A percentile compares a stretch with the other conserved stretches of the same genome.
These are phyloP conservation scores for Esox masquinongy DNA, from an alignment of 2,797 vertebrate species.

Conservation along the genomic window DNA sequence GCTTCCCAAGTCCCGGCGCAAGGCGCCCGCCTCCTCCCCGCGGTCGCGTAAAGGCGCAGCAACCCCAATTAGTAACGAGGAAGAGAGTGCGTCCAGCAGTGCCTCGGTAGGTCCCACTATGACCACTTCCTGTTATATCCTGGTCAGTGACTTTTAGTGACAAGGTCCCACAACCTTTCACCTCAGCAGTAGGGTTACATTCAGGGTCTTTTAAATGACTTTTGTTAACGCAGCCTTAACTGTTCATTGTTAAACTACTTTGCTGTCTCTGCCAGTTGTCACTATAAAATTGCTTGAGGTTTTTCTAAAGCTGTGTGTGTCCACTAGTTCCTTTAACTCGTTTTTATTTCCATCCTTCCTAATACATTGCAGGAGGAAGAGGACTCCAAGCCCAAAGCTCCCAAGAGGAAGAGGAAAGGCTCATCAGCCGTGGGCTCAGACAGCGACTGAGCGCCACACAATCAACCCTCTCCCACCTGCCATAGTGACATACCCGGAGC, in stretches of 20 bases:
- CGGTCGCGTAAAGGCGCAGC: constrained; percentile 85
- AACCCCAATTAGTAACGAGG: constrained; percentile 85
- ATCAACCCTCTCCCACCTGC: constrained; percentile 48
- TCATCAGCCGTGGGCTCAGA: constrained; percentile 91
- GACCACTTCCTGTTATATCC: constrained; percentile 4
- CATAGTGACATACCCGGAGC: constrained; percentile 49
- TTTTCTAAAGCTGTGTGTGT: neutral
- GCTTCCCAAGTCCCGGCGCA: constrained; percentile 87
- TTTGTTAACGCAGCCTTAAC: neutral
- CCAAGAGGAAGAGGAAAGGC: constrained; percentile 92
- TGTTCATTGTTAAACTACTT: neutral
- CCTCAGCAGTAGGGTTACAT: neutral
- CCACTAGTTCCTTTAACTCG: neutral
- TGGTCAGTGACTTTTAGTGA: neutral
- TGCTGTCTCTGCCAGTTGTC: neutral
- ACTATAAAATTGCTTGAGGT: neutral
- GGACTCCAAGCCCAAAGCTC: constrained; percentile 91
- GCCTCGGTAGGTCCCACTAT: constrained; percentile 79
- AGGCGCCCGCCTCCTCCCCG: constrained; percentile 83
- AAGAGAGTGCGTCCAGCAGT: constrained; percentile 88
- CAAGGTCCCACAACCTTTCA: neutral
- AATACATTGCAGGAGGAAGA: constrained; percentile 83
- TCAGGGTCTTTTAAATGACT: neutral
- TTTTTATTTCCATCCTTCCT: neutral
- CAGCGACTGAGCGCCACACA: constrained; percentile 80